Evolutionary conservation across 1,140 invertebrate genomes (phyloP), one percentile per base, ranked within the genome.

Genomic region (Microvelia longipes): DNA sequence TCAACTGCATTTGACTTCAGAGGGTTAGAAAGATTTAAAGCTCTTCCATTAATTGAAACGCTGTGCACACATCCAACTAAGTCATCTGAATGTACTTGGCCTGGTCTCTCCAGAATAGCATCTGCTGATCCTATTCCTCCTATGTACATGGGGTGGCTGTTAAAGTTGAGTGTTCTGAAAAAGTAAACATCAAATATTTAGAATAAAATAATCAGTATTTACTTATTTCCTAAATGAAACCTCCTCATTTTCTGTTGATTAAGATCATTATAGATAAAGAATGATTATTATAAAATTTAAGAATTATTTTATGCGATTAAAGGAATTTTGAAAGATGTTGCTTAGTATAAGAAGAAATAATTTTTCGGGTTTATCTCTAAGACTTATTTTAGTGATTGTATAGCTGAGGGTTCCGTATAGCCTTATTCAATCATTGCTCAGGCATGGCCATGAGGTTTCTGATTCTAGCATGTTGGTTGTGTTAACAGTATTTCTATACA

Each of bases 21-120:
- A 0, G 93, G 90, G 74, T 84, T 86, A 25, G 88, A 89, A 67
- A 95, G 78, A 76, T 95, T 94, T 1, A 95, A 75, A 0, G 84
- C 78, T 14, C 90, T 82, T 11, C 93, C 93, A 76, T 96, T 95
- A 30, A 97, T 86, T 0, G 88, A 86, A 0, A 96, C 88, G 72
- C 91, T 93, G 75, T 96, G 91, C 68, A 97, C 84, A 76, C 95
- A 97, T 1, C 95, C 95, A 35, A 96, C 87, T 67, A 97, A 88
- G 78, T 97, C 94, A 76, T 96, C 93, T 0, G 92, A 90, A 72
- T 88, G 87, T 27, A 97, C 86, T 81, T 96, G 92, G 0, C 90
- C 92, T 0, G 90, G 89, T 68, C 91, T 83, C 78, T 94, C 90
- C 11, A 95, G 78, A 0, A 96, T 86, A 0, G 91, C 88, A 79